These are phyloP conservation scores for Indri indri DNA, from an alignment of 2,113 vertebrate species.

Conservation along the genomic window DNA sequence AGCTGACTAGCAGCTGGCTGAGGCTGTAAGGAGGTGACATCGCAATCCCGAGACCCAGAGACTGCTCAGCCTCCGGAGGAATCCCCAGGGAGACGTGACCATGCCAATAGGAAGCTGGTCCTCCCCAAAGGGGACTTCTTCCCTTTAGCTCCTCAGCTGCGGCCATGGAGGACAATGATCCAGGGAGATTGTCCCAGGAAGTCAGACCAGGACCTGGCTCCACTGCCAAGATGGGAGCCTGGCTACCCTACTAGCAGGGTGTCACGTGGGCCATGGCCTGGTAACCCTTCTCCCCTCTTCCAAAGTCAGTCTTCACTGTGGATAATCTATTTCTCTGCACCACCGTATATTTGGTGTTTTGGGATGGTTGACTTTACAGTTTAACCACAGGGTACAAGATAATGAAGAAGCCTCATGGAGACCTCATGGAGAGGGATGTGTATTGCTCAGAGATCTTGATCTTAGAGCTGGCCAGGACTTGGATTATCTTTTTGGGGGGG, in stretches of 20 bases:
- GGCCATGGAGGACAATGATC: not conserved
- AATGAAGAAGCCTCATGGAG: not conserved
- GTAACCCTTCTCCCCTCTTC: not conserved
- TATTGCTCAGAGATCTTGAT: not conserved
- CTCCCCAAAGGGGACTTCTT: not conserved
- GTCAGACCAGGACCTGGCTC: not conserved
- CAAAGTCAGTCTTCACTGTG: not conserved
- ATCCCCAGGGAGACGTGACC: not conserved
- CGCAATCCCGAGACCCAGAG: not conserved
- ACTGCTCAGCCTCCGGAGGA: not conserved
- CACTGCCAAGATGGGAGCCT: not conserved
- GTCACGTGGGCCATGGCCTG: not conserved
- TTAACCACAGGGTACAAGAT: not conserved
- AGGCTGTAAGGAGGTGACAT: not conserved
- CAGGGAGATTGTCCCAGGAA: not conserved
- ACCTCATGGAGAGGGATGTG: not conserved
- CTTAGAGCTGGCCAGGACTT: not conserved
- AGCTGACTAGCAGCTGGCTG: not conserved
- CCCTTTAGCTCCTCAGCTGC: not conserved
- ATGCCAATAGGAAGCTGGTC: not conserved
- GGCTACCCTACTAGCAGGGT: not conserved
- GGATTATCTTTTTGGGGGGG: not conserved
- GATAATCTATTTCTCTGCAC: not conserved
- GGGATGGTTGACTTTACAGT: not conserved
- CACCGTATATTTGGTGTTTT: not conserved